Evolutionary conservation across 1,140 invertebrate species (phyloP).

Genomic region (roundworm (Caenorhabditis elegans)): DNA sequence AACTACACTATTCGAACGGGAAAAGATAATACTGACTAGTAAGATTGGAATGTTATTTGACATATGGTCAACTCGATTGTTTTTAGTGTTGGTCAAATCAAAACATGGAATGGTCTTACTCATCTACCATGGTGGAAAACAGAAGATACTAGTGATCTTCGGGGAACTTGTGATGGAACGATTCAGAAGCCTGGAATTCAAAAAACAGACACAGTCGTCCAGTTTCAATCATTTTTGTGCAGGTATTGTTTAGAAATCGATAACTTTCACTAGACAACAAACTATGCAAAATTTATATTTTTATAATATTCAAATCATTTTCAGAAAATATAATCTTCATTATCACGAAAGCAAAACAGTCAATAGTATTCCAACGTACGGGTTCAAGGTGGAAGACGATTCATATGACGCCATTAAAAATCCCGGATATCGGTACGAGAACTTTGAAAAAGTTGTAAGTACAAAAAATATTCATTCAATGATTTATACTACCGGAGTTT

Average conservation of each 20-base stretch:
- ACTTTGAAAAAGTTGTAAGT: conserved; percentile 21
- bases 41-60: background rate
- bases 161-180: conserved; percentile 32
- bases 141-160: background rate
- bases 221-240: conserved; percentile 14
- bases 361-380: conserved; percentile 9
- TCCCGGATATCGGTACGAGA: conserved; percentile 33
- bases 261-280: background rate
- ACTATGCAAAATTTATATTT: no score
- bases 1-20: conserved; percentile 33
- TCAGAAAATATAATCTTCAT: conserved; percentile 33
- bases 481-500: no score
- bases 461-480: no score
- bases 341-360: conserved; percentile 28
- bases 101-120: background rate
- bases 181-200: conserved; percentile 37
- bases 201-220: conserved; percentile 28
- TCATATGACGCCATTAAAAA: conserved; percentile 36
- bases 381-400: conserved; percentile 38
- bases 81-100: conserved; percentile 21
- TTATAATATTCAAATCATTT: no score
- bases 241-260: background rate
- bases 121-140: conserved; percentile 28
- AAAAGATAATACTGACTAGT: conserved; percentile 35
- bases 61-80: background rate